A percentile compares a stretch with the other conserved stretches of the same genome.
Conservation (phyloP, 2,888 invertebrate genomes). For the Ochlodes sylvanus region DNA sequence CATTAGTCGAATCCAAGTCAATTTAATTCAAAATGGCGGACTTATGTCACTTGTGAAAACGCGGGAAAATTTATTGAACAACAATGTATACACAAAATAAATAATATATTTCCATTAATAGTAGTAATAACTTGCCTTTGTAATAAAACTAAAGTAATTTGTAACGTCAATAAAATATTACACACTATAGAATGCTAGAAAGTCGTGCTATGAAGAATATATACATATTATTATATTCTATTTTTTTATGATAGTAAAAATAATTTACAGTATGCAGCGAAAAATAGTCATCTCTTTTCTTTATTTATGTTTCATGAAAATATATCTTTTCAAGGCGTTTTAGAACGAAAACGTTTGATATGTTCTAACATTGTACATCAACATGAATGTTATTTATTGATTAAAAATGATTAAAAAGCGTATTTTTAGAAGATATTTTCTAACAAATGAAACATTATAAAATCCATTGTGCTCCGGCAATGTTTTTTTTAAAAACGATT, state of each 20-base stretch:
- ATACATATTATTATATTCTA: slow-evolving; percentile 1
- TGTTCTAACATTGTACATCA: slow-evolving; percentile 66
- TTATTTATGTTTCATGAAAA: slow-evolving; percentile 62
- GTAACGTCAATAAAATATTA: slow-evolving; percentile 16
- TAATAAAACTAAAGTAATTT: neutral
- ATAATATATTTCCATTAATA: neutral
- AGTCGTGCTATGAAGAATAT: slow-evolving; percentile 41
- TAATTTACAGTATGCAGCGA: slow-evolving; percentile 52
- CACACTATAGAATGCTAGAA: slow-evolving; percentile 22
- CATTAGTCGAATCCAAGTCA: slow-evolving; percentile 46
- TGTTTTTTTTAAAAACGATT: slow-evolving; percentile 33
- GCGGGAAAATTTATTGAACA: slow-evolving; percentile 45
- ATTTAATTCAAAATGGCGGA: slow-evolving; percentile 51
- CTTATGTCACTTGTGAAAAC: slow-evolving; percentile 45
- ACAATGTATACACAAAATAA: slow-evolving; percentile 36
- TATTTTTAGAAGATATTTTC: neutral
- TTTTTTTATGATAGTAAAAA: slow-evolving; percentile 50
- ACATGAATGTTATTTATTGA: slow-evolving; percentile 14
- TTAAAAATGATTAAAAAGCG: slow-evolving; percentile 26
- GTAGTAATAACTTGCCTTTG: neutral
- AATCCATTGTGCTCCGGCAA: slow-evolving; percentile 41
- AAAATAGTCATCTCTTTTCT: slow-evolving; percentile 54
- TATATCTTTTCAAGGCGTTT: slow-evolving; percentile 64
- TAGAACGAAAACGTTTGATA: slow-evolving; percentile 67
- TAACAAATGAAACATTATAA: slow-evolving; percentile 20